These are phyloP conservation scores for Fregetta grallaria DNA, from an alignment of 2,113 vertebrate genomes.

Conservation along the genomic window DNA sequence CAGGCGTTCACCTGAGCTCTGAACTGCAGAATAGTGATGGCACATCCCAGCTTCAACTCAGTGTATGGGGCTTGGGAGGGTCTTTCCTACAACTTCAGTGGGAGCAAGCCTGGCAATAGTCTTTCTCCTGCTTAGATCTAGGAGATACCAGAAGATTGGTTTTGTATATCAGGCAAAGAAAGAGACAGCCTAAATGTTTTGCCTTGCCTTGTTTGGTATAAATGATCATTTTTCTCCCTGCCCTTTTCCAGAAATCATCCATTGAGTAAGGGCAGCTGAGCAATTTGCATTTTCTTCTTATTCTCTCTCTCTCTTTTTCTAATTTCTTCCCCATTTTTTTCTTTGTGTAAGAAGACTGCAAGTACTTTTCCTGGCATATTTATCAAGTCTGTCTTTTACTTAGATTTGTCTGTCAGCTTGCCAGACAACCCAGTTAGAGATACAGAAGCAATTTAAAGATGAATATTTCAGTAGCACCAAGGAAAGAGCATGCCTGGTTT, in stretches of 20 bases:
- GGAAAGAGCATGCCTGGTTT: background rate
- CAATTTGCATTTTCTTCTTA: background rate
- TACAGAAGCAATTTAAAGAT: constrained; percentile 8
- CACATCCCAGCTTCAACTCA: background rate
- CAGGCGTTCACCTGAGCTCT: background rate
- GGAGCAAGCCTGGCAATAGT: background rate
- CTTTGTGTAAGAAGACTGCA: background rate
- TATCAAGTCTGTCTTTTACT: background rate
- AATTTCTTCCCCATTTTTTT: fast-evolving
- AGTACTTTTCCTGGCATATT: background rate
- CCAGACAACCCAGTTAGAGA: constrained; percentile 11
- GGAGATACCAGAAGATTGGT: background rate
- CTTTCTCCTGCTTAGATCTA: background rate
- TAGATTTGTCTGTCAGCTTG: constrained; percentile 16
- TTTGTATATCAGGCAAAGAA: background rate
- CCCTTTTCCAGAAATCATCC: background rate
- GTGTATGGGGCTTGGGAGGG: background rate
- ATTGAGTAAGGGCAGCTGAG: background rate
- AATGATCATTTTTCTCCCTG: background rate
- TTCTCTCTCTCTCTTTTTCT: background rate
- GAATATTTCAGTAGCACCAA: background rate
- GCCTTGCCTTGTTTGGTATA: background rate
- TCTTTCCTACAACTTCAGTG: background rate
- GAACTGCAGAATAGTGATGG: background rate
- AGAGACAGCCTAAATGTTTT: background rate